Base-by-base conservation (phyloP, 2,797 vertebrate species). In the Macropodus opercularis region DNA sequence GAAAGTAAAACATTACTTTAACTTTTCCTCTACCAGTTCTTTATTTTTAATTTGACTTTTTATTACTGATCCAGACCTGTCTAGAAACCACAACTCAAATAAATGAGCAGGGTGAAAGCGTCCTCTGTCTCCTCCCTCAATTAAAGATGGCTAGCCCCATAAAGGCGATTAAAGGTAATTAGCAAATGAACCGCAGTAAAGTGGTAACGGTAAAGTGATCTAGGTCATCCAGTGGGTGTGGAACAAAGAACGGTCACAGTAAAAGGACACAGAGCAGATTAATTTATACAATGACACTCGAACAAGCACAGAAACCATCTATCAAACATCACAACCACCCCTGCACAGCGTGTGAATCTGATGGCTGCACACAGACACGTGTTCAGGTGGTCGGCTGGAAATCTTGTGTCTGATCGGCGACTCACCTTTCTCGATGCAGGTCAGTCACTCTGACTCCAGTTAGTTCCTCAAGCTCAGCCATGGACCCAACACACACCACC, bases 361-460 rank as follows among this genome's bases (percentile, higher is more conserved):
- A 27, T 23, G 29, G 6, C 27, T 50, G 22, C 27, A 48, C 15
- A 54, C 52, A 19, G 24, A 60, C 32, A 38, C 9, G 44, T 36
- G 43, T 48, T 31, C 26, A 59, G n/a, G 18, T 59, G 52, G 31
- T n/a, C 38, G 43, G 4, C n/a, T 52, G 55, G 56, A 41, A 29
- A 69, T 39, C 41, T 60, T 4, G 14, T 10, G 43, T 41, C 34
- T 24, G 53, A 77, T 75, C 63, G 13, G 66, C 48, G 82, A 90
- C 92, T 86, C 65, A 99, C 98, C 90, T 97, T 85, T 99, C 98
- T 69, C 97, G 91, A 85, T 99, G 98, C 57, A 99, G 93, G 91
- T 99, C 98, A 0, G 93, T 91, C 58, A 97, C 76, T 92, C 93
- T 97, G 43, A 80, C 73, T 83, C 95, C 95, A 0, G 93, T 91